Percentiles rank a stretch among this genome's conserved stretches.
phyloP scores from a whole-genome alignment of 2,888 invertebrate genomes.

The Rapana venosa region DNA sequence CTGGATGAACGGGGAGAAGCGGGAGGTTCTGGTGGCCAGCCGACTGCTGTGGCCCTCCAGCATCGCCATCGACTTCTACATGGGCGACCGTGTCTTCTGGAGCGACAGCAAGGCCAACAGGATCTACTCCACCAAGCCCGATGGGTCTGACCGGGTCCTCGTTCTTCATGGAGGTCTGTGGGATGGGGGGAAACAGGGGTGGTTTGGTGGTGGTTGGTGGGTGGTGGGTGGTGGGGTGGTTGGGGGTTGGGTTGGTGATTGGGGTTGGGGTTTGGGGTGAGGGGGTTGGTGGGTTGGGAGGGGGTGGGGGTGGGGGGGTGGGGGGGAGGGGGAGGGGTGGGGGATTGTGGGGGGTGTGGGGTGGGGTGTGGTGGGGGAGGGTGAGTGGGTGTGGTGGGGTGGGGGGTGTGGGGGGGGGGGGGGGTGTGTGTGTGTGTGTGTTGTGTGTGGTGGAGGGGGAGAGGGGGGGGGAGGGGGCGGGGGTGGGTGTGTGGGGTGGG shows the following conservation, averaged over 20 bases:
- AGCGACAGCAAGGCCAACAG: conserved; percentile 88
- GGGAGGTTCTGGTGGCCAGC: conserved; percentile 85
- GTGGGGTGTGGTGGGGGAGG: too few relatives aligned
- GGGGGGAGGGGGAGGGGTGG: not conserved
- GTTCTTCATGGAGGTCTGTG: conserved; percentile 56
- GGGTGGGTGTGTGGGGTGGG: too few relatives aligned
- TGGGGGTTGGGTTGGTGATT: not conserved
- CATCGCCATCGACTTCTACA: conserved; percentile 88
- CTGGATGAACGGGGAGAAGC: conserved; percentile 97
- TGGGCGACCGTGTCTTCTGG: conserved; percentile 94
- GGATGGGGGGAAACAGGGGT: too few relatives aligned
- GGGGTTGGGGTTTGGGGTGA: not conserved
- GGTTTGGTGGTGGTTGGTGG: not conserved
- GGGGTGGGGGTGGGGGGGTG: not conserved
- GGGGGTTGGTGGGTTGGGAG: not conserved
- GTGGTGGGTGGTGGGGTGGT: too few relatives aligned
- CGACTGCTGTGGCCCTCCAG: conserved; percentile 90
- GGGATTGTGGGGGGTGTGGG: too few relatives aligned
- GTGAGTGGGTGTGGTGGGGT: too few relatives aligned
- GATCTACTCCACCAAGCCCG: conserved; percentile 74
- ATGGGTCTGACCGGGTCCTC: conserved; percentile 72
- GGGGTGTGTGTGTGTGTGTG: too few relatives aligned
- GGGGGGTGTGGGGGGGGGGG: too few relatives aligned
- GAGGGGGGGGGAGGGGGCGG: too few relatives aligned
- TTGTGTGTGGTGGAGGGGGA: too few relatives aligned